Percentiles rank a stretch among this genome's conserved stretches.
These are phyloP conservation scores for Pipistrellus kuhlii DNA, from an alignment of 2,797 vertebrate species.

Conservation along the genomic window DNA sequence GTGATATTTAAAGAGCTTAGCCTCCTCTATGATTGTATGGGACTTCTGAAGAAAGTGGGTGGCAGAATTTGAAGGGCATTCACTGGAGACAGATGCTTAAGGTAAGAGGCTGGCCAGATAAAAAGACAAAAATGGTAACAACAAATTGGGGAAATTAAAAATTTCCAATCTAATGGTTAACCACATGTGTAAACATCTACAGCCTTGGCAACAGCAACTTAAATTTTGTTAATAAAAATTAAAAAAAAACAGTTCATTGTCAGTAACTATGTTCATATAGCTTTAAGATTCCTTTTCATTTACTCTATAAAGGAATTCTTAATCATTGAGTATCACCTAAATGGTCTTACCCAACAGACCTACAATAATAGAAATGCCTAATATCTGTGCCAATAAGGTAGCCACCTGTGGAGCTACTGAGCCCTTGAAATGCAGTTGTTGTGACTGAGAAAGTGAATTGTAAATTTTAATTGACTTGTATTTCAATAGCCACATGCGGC, in stretches of 20 bases:
- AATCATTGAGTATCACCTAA: not conserved
- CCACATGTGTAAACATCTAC: not conserved
- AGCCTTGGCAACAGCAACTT: not conserved
- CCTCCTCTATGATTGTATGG: not conserved
- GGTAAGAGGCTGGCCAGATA: not conserved
- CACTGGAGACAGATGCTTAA: not conserved
- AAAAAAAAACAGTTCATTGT: not conserved
- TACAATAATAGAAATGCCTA: not conserved
- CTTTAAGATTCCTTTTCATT: not conserved
- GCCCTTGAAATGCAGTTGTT: not conserved
- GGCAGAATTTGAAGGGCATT: not conserved
- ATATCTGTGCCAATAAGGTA: not conserved
- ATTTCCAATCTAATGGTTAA: not conserved
- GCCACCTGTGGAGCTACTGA: not conserved
- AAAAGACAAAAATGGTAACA: not conserved
- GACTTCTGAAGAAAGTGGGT: not conserved
- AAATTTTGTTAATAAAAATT: not conserved
- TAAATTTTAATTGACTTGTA: not conserved
- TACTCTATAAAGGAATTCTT: not conserved
- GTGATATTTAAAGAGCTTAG: not conserved
- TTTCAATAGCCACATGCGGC: not conserved
- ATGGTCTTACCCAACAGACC: not conserved
- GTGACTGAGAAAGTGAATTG: not conserved
- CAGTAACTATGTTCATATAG: not conserved
- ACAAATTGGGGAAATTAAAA: conserved; percentile 11